Evolutionary conservation across 2,888 invertebrate genomes (phyloP).

Genomic region (Quadroppia sp.): DNA sequence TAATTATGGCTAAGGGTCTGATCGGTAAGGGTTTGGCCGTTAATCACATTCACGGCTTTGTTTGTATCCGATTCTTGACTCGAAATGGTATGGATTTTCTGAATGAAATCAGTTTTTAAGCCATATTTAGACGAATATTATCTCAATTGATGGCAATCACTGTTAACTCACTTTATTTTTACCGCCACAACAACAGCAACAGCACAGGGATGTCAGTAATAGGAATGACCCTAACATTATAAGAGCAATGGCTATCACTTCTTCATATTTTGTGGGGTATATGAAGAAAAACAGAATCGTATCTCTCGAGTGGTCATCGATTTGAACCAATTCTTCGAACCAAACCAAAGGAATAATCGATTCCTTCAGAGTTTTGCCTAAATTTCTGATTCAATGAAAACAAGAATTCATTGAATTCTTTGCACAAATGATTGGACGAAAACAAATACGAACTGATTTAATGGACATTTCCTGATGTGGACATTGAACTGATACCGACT

Average conservation of each 20-base stretch:
- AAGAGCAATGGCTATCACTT: constrained; percentile 25
- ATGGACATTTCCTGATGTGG: constrained; percentile 35
- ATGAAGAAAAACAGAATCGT: constrained; percentile 23
- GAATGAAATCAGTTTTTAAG: constrained; percentile 5
- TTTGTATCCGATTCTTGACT: constrained; percentile 16
- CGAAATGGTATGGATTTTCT: constrained; percentile 28
- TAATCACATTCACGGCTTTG: background rate
- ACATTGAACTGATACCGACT: constrained; percentile 32
- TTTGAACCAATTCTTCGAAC: constrained; percentile 34
- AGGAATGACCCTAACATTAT: constrained; percentile 1
- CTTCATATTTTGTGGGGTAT: constrained; percentile 39
- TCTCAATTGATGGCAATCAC: background rate
- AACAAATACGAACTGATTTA: constrained; percentile 30
- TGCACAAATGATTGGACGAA: too few relatives aligned
- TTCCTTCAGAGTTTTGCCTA: constrained; percentile 27
- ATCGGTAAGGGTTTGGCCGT: constrained; percentile 6
- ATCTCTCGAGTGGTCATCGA: constrained; percentile 14
- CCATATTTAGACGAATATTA: constrained; percentile 12
- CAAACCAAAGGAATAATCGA: constrained; percentile 37
- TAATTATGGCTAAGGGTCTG: constrained; percentile 23
- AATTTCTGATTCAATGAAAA: constrained; percentile 17
- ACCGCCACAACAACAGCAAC: constrained; percentile 37
- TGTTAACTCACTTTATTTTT: constrained; percentile 26
- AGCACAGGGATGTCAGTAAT: constrained; percentile 22
- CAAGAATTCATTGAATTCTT: background rate